Percentiles rank a stretch among this genome's conserved stretches.
Evolutionary conservation across 2,888 invertebrate genomes (phyloP).

Genomic region (Dryadula phaetusa): DNA sequence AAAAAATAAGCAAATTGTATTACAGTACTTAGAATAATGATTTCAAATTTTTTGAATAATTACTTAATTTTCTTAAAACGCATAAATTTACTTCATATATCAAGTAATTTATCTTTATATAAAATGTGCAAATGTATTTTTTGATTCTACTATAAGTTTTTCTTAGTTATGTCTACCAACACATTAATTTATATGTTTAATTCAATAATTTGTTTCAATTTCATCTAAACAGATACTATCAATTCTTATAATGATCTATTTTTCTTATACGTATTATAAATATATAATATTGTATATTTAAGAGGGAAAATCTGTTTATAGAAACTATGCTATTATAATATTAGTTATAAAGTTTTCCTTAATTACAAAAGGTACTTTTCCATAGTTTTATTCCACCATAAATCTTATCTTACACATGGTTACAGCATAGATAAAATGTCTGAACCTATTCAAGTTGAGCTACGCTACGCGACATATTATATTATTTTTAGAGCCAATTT

Average conservation of each 20-base stretch:
- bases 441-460: constrained; percentile 17
- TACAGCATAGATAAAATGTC: constrained; percentile 28
- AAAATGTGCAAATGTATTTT: too few relatives aligned
- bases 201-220: too few relatives aligned
- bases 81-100: too few relatives aligned
- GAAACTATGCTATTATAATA: not conserved
- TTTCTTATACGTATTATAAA: too few relatives aligned
- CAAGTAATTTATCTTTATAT: too few relatives aligned
- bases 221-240: too few relatives aligned
- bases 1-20: not conserved
- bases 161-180: too few relatives aligned
- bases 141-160: too few relatives aligned
- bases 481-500: constrained; percentile 22
- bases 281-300: not conserved
- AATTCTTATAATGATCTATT: too few relatives aligned
- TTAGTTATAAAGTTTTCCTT: constrained; percentile 9
- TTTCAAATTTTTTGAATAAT: not conserved
- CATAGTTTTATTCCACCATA: constrained; percentile 19
- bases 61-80: too few relatives aligned
- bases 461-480: constrained; percentile 9
- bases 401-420: constrained; percentile 27
- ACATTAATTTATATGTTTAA: too few relatives aligned
- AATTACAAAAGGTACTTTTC: constrained; percentile 24
- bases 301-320: not conserved
- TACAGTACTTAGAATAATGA: not conserved